These are phyloP conservation scores for Tragelaphus imberbis DNA, from an alignment of 2,113 vertebrate genomes.

Conservation along the genomic window DNA sequence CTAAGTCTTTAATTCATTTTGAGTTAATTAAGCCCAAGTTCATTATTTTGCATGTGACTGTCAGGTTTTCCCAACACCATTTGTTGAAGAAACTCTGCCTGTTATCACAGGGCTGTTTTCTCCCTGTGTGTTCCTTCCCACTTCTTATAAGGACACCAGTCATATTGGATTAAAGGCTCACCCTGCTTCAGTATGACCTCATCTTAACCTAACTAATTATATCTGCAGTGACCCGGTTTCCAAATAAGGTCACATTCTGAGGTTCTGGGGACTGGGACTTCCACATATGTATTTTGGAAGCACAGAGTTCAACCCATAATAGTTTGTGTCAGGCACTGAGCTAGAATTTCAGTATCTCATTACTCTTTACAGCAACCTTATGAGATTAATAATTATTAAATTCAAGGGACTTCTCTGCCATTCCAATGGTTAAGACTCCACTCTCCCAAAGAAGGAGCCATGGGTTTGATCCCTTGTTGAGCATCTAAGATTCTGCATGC, in stretches of 20 bases:
- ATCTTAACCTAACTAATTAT: neutral
- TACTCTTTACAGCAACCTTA: neutral
- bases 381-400: neutral
- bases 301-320: neutral
- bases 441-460: neutral
- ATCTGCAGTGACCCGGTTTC: neutral
- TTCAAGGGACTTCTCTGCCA: neutral
- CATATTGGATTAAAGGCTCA: neutral
- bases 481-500: neutral
- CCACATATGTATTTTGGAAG: neutral
- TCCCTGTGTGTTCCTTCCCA: neutral
- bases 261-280: neutral
- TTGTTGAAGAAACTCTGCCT: neutral
- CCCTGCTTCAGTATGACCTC: neutral
- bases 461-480: neutral
- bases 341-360: neutral
- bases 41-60: neutral
- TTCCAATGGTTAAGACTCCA: neutral
- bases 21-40: neutral
- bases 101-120: neutral
- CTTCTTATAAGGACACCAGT: neutral
- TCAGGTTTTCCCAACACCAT: neutral
- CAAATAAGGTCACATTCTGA: neutral
- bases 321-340: neutral
- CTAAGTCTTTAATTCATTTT: neutral